phyloP scores from a whole-genome alignment of 2,888 invertebrate genomes.

The Clitarchus hookeri region DNA sequence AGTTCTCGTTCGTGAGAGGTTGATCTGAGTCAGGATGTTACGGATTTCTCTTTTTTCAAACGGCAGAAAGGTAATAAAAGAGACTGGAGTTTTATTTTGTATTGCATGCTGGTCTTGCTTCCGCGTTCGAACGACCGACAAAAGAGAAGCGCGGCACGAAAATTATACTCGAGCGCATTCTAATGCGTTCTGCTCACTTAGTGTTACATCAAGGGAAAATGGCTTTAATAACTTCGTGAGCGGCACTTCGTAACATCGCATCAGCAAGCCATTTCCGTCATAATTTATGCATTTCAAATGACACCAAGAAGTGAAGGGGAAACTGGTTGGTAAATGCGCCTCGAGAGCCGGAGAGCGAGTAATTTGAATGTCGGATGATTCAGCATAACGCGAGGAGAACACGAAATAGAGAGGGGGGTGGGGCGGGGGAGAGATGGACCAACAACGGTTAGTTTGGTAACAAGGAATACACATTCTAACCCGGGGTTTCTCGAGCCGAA shows the following conservation, averaged over 20 bases:
- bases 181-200: too few relatives aligned
- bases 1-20: too few relatives aligned
- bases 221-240: neutral
- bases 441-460: neutral
- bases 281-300: slow-evolving; percentile 8
- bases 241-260: neutral
- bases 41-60: too few relatives aligned
- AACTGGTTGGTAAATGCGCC: neutral
- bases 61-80: too few relatives aligned
- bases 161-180: too few relatives aligned
- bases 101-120: too few relatives aligned
- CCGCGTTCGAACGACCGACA: too few relatives aligned
- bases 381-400: neutral
- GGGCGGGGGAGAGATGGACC: neutral
- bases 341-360: neutral
- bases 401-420: neutral
- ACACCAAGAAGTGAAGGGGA: neutral
- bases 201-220: too few relatives aligned
- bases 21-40: too few relatives aligned
- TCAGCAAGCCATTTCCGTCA: neutral
- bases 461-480: neutral
- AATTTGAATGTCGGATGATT: slow-evolving; percentile 26
- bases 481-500: neutral
- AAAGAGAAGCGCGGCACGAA: too few relatives aligned
- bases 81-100: too few relatives aligned